phyloP scores from a whole-genome alignment of 1,140 invertebrate species.

The Drosophila pallidifrons region DNA sequence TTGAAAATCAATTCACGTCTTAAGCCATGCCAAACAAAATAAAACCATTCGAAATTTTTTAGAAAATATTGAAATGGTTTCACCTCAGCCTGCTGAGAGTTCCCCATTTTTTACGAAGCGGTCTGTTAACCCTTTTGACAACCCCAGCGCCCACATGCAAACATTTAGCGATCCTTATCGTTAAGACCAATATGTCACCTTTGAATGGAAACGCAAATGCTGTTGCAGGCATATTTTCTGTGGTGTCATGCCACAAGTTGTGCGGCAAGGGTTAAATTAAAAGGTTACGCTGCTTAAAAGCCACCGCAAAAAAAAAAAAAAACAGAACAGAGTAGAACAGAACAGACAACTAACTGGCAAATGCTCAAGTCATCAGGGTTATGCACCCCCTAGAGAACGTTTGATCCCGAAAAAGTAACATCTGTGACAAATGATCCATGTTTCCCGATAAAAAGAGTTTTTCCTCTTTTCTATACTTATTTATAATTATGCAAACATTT shows the following conservation, averaged over 20 bases:
- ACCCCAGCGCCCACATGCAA: slow-evolving; percentile 27
- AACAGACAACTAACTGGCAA: slow-evolving; percentile 35
- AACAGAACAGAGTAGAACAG: background rate
- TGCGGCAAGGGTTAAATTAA: slow-evolving; percentile 71
- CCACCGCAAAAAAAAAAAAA: slow-evolving; percentile 39
- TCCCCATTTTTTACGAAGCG: background rate
- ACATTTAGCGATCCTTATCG: slow-evolving; percentile 71
- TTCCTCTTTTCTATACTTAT: slow-evolving; percentile 9
- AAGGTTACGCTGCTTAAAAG: slow-evolving; percentile 67
- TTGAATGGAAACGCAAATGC: slow-evolving; percentile 57
- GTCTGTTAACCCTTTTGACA: slow-evolving; percentile 43
- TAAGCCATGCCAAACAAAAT: slow-evolving; percentile 3
- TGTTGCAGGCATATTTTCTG: slow-evolving; percentile 54
- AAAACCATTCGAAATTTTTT: slow-evolving; percentile 9
- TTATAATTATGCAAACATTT: slow-evolving; percentile 81
- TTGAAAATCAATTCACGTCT: background rate
- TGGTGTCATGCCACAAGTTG: slow-evolving; percentile 70
- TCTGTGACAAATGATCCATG: slow-evolving; percentile 71
- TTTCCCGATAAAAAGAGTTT: slow-evolving; percentile 60
- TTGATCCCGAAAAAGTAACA: slow-evolving; percentile 68
- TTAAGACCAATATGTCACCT: slow-evolving; percentile 78
- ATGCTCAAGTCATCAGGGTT: slow-evolving; percentile 72
- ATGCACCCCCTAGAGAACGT: slow-evolving; percentile 34
- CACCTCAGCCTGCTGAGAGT: slow-evolving; percentile 5
- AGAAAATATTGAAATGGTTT: slow-evolving; percentile 2